phyloP scores from a whole-genome alignment of 1,140 invertebrate genomes.

The Dryas iulia region DNA sequence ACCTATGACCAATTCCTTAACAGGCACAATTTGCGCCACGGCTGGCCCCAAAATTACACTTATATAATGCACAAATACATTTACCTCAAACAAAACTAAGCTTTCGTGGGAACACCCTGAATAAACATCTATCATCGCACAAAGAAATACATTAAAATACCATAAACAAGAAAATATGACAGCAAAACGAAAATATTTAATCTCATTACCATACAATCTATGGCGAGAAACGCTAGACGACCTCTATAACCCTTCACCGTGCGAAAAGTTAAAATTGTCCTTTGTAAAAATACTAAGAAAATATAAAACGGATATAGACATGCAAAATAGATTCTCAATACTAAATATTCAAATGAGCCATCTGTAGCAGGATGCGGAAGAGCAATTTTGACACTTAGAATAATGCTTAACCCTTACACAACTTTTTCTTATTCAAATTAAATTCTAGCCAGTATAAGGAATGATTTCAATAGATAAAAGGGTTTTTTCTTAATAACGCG shows the following conservation, averaged over 20 bases:
- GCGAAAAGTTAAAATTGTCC: constrained; percentile 60
- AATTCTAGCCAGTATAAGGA: constrained; percentile 50
- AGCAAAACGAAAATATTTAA: constrained; percentile 73
- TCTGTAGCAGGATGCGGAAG: constrained; percentile 64
- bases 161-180: constrained; percentile 69
- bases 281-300: constrained; percentile 26
- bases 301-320: constrained; percentile 52
- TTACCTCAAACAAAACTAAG: background rate
- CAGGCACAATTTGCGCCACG: too few species aligned
- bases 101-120: constrained; percentile 35
- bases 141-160: constrained; percentile 55
- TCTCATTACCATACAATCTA: constrained; percentile 71
- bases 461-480: constrained; percentile 59
- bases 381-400: constrained; percentile 78
- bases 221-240: constrained; percentile 17
- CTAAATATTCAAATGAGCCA: constrained; percentile 72
- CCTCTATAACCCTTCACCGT: constrained; percentile 39
- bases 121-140: constrained; percentile 56
- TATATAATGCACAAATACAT: too few species aligned
- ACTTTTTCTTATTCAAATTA: constrained; percentile 70
- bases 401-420: constrained; percentile 67
- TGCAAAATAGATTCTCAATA: constrained; percentile 67
- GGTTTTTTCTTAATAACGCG: constrained; percentile 56
- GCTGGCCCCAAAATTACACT: background rate
- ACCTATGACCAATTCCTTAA: too few species aligned